These are phyloP conservation scores for Glaucopsyche alexis DNA, from an alignment of 2,888 invertebrate genomes.

Conservation along the genomic window DNA sequence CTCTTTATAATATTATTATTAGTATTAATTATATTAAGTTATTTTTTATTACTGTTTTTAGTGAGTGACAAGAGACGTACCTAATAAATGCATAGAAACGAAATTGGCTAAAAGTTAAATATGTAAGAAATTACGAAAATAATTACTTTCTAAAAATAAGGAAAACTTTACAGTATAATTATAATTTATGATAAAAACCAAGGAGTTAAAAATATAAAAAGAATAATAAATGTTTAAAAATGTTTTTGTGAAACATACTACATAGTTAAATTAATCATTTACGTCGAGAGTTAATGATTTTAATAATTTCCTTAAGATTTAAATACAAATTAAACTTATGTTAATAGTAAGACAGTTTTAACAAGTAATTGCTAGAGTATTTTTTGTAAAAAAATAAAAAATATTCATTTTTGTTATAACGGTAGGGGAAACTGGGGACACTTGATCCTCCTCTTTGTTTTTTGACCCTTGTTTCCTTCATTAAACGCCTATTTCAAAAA, in stretches of 20 bases:
- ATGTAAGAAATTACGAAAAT: neutral
- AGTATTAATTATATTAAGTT: no score
- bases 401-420: no score
- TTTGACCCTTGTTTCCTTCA: no score
- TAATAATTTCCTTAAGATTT: constrained; percentile 10
- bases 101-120: neutral
- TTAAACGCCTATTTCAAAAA: no score
- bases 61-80: no score
- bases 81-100: no score
- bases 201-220: neutral
- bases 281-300: neutral
- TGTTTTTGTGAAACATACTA: neutral
- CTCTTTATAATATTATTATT: no score
- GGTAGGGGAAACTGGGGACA: no score
- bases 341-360: neutral
- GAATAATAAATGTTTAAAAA: neutral
- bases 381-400: neutral
- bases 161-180: neutral
- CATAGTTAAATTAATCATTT: constrained; percentile 3
- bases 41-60: no score
- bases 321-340: constrained; percentile 16
- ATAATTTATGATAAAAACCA: neutral
- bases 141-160: neutral
- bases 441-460: no score
- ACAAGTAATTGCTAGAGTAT: neutral